Evolutionary conservation across 2,113 vertebrate genomes (phyloP).

Genomic region (Formicarius rufipectus): DNA sequence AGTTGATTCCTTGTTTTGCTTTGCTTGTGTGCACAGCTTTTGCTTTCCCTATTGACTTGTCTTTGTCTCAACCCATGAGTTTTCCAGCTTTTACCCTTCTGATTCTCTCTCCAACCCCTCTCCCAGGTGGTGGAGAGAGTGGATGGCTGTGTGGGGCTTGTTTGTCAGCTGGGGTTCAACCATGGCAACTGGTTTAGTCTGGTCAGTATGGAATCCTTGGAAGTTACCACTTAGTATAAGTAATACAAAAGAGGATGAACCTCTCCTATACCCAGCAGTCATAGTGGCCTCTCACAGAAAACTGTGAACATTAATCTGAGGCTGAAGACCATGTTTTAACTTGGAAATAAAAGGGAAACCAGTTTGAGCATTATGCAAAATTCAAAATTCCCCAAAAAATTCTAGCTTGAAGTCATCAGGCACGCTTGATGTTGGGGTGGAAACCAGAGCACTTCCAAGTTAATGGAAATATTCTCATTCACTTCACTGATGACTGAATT

Average conservation of each 20-base stretch:
- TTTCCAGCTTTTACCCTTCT: not conserved
- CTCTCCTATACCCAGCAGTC: not conserved
- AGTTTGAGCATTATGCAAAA: not conserved
- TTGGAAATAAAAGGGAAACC: not conserved
- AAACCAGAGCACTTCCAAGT: not conserved
- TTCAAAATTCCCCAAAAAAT: not conserved
- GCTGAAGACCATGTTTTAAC: not conserved
- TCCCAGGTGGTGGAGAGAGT: not conserved
- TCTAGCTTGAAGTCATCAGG: not conserved
- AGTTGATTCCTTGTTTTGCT: not conserved
- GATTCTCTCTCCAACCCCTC: accelerated
- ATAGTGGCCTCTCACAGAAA: not conserved
- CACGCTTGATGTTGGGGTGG: not conserved
- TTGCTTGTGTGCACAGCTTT: not conserved
- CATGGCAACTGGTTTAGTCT: not conserved
- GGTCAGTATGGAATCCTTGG: not conserved
- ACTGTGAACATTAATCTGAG: not conserved
- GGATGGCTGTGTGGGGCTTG: accelerated
- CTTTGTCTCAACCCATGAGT: not conserved
- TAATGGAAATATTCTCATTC: not conserved
- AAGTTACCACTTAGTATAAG: not conserved
- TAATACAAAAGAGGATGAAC: not conserved
- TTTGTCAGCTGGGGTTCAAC: not conserved
- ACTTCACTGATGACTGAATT: not conserved
- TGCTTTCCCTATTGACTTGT: not conserved